phyloP scores from a whole-genome alignment of 23 tunicate genomes.

The Halocynthia roretzi region DNA sequence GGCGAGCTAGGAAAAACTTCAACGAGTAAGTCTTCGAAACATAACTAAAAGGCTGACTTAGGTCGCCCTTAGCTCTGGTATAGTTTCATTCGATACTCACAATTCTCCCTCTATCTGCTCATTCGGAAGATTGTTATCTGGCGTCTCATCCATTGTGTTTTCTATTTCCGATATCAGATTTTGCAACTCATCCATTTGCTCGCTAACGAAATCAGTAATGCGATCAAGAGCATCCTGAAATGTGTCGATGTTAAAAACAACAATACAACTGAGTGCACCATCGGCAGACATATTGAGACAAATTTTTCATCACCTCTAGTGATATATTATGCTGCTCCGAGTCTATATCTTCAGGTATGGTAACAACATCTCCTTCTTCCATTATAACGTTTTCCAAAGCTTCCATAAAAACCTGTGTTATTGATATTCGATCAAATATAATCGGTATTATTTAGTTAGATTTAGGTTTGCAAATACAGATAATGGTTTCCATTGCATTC shows the following conservation, averaged over 20 bases:
- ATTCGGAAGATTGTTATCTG: no score
- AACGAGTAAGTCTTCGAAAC: no score
- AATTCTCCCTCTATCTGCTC: no score
- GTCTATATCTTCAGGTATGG: conserved; percentile 3
- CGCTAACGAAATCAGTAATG: not conserved
- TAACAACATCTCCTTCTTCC: not conserved
- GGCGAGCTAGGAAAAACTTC: no score
- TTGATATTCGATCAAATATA: not conserved
- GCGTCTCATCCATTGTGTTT: conserved; percentile 1
- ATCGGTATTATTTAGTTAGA: not conserved
- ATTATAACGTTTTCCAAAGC: not conserved
- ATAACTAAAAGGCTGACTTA: no score
- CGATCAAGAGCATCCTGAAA: conserved; percentile 11
- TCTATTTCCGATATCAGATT: conserved; percentile 1
- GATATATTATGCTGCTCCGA: conserved; percentile 3
- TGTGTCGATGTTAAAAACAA: not conserved
- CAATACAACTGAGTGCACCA: not conserved
- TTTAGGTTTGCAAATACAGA: not conserved
- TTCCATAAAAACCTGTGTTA: not conserved
- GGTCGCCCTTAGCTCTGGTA: no score
- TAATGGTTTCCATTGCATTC: no score
- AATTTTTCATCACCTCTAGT: not conserved
- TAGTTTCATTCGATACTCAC: no score
- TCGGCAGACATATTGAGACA: no score
- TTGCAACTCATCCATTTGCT: not conserved